A percentile compares a stretch with the other conserved stretches of the same genome.
These are phyloP conservation scores for Catajapyx aquilonaris DNA, from an alignment of 1,140 invertebrate species.

Conservation along the genomic window DNA sequence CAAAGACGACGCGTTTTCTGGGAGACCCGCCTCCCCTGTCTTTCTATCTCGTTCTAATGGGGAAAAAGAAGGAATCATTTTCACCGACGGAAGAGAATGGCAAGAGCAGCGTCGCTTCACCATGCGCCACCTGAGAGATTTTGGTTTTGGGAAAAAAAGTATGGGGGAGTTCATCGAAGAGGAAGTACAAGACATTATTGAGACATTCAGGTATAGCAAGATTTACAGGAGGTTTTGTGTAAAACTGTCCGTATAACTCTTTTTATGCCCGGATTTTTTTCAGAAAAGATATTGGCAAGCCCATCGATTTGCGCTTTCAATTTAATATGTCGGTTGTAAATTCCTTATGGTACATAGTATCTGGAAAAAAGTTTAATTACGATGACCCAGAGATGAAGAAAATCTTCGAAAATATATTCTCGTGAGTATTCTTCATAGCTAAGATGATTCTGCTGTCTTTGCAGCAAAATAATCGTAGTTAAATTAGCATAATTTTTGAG, in stretches of 20 bases:
- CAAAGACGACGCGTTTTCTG: constrained; percentile 11
- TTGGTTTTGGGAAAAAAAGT: constrained; percentile 11
- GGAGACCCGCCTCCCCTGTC: constrained; percentile 5
- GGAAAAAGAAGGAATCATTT: constrained; percentile 10
- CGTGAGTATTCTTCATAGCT: no score
- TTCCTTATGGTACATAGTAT: no score
- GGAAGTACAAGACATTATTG: constrained; percentile 5
- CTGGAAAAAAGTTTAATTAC: no score
- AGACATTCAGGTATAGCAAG: neutral
- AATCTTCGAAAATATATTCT: no score
- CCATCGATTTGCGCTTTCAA: constrained; percentile 7
- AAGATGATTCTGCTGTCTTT: no score
- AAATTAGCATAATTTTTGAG: no score
- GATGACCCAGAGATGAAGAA: no score
- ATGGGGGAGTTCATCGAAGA: constrained; percentile 11
- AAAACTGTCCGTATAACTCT: neutral
- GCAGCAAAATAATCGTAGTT: no score
- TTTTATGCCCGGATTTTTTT: neutral
- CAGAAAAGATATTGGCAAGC: constrained; percentile 8
- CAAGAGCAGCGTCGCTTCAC: constrained; percentile 12
- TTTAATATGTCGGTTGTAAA: constrained; percentile 12
- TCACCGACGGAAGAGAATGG: constrained; percentile 12
- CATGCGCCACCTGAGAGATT: constrained; percentile 10
- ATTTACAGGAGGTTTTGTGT: neutral
- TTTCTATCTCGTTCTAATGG: neutral